Conservation (phyloP, 1,140 invertebrate genomes). For the Sitophilus oryzae region DNA sequence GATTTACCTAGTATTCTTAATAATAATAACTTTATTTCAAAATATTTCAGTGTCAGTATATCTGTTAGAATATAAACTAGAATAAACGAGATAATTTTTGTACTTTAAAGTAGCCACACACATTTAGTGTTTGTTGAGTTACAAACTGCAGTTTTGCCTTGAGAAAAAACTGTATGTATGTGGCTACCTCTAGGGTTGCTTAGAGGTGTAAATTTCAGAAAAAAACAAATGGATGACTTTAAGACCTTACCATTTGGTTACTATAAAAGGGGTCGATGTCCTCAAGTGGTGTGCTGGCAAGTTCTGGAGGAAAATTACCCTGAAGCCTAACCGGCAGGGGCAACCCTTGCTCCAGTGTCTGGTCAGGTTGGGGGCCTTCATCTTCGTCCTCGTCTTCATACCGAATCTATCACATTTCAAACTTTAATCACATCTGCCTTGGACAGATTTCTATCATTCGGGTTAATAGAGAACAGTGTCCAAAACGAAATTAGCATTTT, state of each 20-base stretch:
- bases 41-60: too few species aligned
- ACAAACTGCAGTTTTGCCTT: too few species aligned
- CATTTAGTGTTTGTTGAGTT: too few species aligned
- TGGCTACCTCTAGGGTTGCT: too few species aligned
- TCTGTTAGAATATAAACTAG: too few species aligned
- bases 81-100: too few species aligned
- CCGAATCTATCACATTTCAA: conserved; percentile 60
- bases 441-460: not conserved
- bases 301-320: conserved; percentile 82
- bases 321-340: conserved; percentile 84
- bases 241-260: conserved; percentile 74
- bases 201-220: too few species aligned
- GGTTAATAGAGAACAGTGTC: not conserved
- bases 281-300: conserved; percentile 88
- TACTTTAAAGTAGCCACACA: too few species aligned
- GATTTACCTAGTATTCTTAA: too few species aligned
- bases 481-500: not conserved
- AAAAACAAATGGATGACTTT: not conserved
- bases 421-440: not conserved
- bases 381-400: conserved; percentile 95
- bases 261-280: conserved; percentile 91
- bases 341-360: conserved; percentile 86
- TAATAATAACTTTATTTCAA: too few species aligned
- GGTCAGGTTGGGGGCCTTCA: conserved; percentile 89
- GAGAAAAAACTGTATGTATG: too few species aligned